Evolutionary conservation across 2,113 vertebrate species (phyloP), one percentile per base, ranked within the genome.

Genomic region (Heteronetta atricapilla): DNA sequence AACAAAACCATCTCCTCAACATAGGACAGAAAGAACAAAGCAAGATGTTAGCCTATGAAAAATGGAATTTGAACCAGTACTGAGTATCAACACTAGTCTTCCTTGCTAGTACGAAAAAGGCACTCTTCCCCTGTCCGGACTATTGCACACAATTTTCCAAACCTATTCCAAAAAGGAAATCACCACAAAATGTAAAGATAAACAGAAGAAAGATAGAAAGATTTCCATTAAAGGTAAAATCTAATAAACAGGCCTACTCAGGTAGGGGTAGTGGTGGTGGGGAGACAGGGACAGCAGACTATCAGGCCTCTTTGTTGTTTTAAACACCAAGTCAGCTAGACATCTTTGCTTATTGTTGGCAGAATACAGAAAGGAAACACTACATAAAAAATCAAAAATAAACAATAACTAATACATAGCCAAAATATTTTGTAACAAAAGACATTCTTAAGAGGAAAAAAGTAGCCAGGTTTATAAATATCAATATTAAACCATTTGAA

Each of bases 71-170:
- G 52, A 44, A 53, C 10, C 23, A 76, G 38, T 52, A 13, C 20
- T 12, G 23, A 19, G 16, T 40, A 13, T 44, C 58, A 8, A 44
- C n/a, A 44, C 11, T 22, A 17, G 36, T 44, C 52, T 53, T 48
- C 44, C 31, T 58, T 63, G 28, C 29, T 55, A 40, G 3, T 9
- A 10, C 62, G 33, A 62, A 58, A 8, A 4, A 64, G 59, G 40
- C 13, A 52, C 14, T 33, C 7, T 2, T 1, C 11, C 28, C n/a
- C 48, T 48, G 36, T 34, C 28, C n/a, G 1, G 3, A 67, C 13
- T 44, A 62, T 62, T 59, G 22, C 25, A 59, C 28, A 6, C 36
- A 25, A 66, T 67, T 81, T 84, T 22, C 29, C 50, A 73, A 34
- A 10, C 8, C 29, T 81, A 6, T 62, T 76, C 90, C 34, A 69